Percentiles rank a stretch among this genome's conserved stretches.
phyloP scores from a whole-genome alignment of 2,113 vertebrate genomes.

The Peucedramus taeniatus region DNA sequence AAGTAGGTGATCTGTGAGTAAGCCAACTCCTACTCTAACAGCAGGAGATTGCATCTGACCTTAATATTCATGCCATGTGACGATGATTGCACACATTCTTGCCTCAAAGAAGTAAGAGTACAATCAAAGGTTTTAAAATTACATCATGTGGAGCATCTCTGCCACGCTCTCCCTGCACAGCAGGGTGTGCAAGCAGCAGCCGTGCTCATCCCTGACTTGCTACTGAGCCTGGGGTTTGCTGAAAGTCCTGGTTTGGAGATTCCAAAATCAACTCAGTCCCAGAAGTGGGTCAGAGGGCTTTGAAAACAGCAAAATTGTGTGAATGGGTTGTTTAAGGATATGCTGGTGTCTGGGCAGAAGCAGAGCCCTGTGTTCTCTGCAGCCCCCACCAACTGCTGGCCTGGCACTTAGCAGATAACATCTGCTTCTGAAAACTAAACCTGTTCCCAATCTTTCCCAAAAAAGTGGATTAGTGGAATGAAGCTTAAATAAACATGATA shows the following conservation, averaged over 20 bases:
- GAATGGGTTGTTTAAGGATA: not conserved
- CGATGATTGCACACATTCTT: not conserved
- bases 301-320: not conserved
- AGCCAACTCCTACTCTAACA: slow-evolving; percentile 28
- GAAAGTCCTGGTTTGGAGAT: not conserved
- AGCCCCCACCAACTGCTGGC: not conserved
- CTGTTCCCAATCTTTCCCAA: not conserved
- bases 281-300: not conserved
- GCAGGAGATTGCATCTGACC: slow-evolving; percentile 22
- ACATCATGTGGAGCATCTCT: not conserved
- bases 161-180: not conserved
- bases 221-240: not conserved
- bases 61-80: slow-evolving; percentile 20
- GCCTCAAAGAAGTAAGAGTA: not conserved
- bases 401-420: not conserved
- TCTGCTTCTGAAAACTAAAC: not conserved
- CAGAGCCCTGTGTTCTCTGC: not conserved
- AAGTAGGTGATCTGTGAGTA: slow-evolving; percentile 51
- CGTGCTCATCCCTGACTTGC: not conserved
- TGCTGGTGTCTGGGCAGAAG: not conserved
- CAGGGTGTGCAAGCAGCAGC: not conserved
- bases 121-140: not conserved
- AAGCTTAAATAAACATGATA: not conserved
- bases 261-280: accelerated
- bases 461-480: not conserved